A percentile compares a stretch with the other conserved stretches of the same genome.
Conservation (phyloP, 2,113 vertebrate genomes). For the Cyrtonyx montezumae region DNA sequence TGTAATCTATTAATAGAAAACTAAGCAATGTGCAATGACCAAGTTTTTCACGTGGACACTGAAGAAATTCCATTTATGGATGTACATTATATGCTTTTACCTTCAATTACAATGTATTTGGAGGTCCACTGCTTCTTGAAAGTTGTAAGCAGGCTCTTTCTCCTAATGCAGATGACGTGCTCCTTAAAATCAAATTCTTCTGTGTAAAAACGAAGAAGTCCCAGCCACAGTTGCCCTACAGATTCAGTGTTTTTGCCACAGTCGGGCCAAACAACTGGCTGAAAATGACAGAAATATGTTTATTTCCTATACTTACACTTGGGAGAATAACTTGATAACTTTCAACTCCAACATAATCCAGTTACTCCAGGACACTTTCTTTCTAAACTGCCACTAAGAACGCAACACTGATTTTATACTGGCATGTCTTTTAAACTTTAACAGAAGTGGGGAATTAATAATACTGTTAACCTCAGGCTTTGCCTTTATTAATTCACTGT, state of each 20-base stretch:
- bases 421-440: neutral
- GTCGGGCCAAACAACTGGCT: conserved; percentile 86
- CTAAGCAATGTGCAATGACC: neutral
- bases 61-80: neutral
- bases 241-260: conserved; percentile 86
- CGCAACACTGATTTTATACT: neutral
- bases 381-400: neutral
- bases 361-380: neutral
- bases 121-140: conserved; percentile 98
- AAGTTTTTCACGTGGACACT: neutral
- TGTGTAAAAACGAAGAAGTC: conserved; percentile 93
- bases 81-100: conserved; percentile 56
- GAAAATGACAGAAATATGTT: conserved; percentile 45
- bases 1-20: neutral
- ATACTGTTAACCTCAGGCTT: neutral
- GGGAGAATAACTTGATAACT: neutral
- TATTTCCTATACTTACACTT: neutral
- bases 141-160: conserved; percentile 89
- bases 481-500: neutral
- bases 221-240: conserved; percentile 92
- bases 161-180: conserved; percentile 91
- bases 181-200: conserved; percentile 97
- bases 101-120: conserved; percentile 97
- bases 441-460: neutral
- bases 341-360: neutral